Evolutionary conservation across 2,113 vertebrate species (phyloP), one percentile per base, ranked within the genome.

Genomic region (Pitta sordida): DNA sequence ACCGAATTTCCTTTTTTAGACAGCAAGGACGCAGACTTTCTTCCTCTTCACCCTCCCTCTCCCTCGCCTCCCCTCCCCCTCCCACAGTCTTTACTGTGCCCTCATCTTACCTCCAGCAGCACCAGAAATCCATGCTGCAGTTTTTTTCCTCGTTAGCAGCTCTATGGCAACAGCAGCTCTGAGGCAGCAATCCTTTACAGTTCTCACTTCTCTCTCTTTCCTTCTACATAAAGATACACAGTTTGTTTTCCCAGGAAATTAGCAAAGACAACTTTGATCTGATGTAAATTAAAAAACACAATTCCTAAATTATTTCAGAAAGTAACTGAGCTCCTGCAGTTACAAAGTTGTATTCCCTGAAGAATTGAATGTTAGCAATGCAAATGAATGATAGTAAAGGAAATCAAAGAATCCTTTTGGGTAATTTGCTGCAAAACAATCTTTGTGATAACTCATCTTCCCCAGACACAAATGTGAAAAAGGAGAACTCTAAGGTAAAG

Each of bases 1-100:
- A 88, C 90, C 56, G 82, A 94, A 95, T 95, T 95, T 94, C 94
- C 91, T 95, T 96, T 97, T 96, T 93, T 92, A 96, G 96, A 90
- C 91, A 95, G 91, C 94, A 93, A 96, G 81, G 91, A 93, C 46
- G 12, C 49, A 85, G 60, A 96, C 93, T 88, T 94, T 94, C 83
- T 94, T 95, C 93, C 78, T 94, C 88, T 64, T 94, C 90, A 68
- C 88, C 73, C 86, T 89, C 93, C 95, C 69, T 87, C 87, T 89
- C 52, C 91, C 70, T 94, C 48, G 44, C 90, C 82, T 93, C 94
- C 89, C 94, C 69, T 95, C 93, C 86, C 87, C 88, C 95, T 85
- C n/a, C 74, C 52, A 69, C 83, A 94, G 94, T 85, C 93, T 93
- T 62, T 62, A 59, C 88, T 75, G 89, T 95, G 91, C 86, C 91